phyloP scores from a whole-genome alignment of 1,140 invertebrate species.

The Leptinotarsa undecemlineata region DNA sequence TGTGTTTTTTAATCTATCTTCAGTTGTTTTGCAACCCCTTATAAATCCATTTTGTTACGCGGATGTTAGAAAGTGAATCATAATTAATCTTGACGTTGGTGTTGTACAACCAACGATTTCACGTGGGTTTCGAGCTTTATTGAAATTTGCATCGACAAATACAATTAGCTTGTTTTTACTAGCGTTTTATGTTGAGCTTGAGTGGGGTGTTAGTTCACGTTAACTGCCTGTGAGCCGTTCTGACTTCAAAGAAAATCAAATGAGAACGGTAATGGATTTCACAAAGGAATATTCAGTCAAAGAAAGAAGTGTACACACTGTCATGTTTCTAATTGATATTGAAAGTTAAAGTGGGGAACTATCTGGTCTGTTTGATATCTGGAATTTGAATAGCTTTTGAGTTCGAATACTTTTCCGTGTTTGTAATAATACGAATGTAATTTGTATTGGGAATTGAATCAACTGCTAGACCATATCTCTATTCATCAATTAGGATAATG shows the following conservation, averaged over 20 bases:
- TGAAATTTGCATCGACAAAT: constrained; percentile 23
- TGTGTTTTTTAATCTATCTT: no score
- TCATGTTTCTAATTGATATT: constrained; percentile 12
- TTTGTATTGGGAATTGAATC: background rate
- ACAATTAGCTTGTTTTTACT: constrained; percentile 20
- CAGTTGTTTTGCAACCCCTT: no score
- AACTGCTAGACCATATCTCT: background rate
- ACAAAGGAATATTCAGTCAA: constrained; percentile 13
- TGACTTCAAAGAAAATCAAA: constrained; percentile 22
- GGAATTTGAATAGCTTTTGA: background rate
- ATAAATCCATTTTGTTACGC: background rate
- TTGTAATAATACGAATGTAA: background rate
- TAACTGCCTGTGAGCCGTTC: constrained; percentile 19
- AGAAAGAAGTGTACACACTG: constrained; percentile 4
- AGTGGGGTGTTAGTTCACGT: constrained; percentile 19
- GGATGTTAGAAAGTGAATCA: background rate
- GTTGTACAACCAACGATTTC: background rate
- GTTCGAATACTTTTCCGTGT: background rate
- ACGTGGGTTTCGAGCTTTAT: constrained; percentile 12
- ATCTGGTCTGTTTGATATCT: constrained; percentile 14
- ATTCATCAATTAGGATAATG: background rate
- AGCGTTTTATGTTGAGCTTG: constrained; percentile 11
- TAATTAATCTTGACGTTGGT: constrained; percentile 6
- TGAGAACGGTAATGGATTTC: constrained; percentile 19
- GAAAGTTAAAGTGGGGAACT: background rate